These are phyloP conservation scores for Ernsta delagoae DNA, from an alignment of 2,888 invertebrate species.

Conservation along the genomic window DNA sequence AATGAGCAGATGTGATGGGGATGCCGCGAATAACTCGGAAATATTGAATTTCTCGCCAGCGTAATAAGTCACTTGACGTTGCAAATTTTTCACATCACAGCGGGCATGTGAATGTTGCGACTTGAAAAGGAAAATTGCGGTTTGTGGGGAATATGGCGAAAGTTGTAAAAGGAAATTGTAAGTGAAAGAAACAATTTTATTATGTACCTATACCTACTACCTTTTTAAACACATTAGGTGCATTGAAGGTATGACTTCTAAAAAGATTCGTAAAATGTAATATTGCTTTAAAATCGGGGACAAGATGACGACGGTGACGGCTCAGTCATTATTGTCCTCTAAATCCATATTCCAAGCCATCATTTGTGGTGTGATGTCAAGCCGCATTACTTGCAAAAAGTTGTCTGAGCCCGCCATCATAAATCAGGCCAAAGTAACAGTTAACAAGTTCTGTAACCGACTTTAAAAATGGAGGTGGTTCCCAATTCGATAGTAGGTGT, in stretches of 20 bases:
- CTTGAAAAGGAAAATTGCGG: not conserved
- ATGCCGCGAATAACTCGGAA: conserved; percentile 1
- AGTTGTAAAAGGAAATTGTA: too few species aligned
- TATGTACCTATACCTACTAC: too few species aligned
- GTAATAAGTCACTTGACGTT: conserved; percentile 18
- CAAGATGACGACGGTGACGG: not conserved
- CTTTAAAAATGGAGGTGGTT: too few species aligned
- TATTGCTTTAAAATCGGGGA: not conserved
- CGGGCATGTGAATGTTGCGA: conserved; percentile 3
- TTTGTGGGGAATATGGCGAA: not conserved
- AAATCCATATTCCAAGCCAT: not conserved
- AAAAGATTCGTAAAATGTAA: too few species aligned
- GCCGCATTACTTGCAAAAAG: conserved; percentile 5
- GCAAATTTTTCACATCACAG: conserved; percentile 11
- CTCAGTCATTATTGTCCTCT: not conserved
- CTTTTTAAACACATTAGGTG: too few species aligned
- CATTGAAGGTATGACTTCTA: too few species aligned
- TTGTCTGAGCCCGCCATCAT: not conserved
- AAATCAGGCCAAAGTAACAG: not conserved
- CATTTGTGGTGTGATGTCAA: not conserved
- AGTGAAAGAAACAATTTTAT: too few species aligned
- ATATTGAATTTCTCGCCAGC: conserved; percentile 20
- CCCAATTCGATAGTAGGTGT: too few species aligned
- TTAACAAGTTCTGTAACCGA: not conserved
- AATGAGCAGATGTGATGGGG: too few species aligned